Evolutionary conservation across 2,888 invertebrate species (phyloP).

Genomic region (Agonopterix alstromeriana): DNA sequence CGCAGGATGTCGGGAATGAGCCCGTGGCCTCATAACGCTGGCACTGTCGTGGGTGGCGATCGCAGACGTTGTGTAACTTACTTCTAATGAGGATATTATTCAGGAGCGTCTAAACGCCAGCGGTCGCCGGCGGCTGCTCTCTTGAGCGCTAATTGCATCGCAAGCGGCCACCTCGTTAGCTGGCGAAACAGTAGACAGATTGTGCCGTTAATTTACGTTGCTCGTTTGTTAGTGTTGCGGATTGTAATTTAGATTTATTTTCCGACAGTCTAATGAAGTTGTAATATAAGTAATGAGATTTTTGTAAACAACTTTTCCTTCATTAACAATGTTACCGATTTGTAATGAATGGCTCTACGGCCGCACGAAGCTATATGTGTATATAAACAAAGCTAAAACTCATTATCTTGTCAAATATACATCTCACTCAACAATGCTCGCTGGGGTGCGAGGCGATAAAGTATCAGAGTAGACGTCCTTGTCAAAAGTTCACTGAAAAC

Average conservation of each 20-base stretch:
- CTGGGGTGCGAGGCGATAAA: slow-evolving; percentile 8
- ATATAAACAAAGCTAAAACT: slow-evolving; percentile 1
- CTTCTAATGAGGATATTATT: slow-evolving; percentile 66
- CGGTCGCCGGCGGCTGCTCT: slow-evolving; percentile 11
- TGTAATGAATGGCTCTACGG: no score
- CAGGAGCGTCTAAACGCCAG: slow-evolving; percentile 37
- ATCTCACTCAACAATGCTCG: slow-evolving; percentile 6
- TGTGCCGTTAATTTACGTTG: slow-evolving; percentile 37
- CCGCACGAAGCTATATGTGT: no score
- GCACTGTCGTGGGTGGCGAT: slow-evolving; percentile 52
- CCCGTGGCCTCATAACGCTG: slow-evolving; percentile 71
- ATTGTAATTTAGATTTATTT: slow-evolving; percentile 1
- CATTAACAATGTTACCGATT: no score
- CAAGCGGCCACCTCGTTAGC: slow-evolving; percentile 44
- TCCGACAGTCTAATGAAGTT: no score
- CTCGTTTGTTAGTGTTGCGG: slow-evolving; percentile 16
- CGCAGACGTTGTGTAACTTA: slow-evolving; percentile 45
- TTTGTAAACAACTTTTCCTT: background rate
- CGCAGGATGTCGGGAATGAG: slow-evolving; percentile 74
- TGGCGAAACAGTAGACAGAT: slow-evolving; percentile 36
- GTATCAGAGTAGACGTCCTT: slow-evolving; percentile 9
- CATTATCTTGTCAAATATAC: slow-evolving; percentile 13
- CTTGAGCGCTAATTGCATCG: slow-evolving; percentile 44
- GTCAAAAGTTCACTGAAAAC: slow-evolving; percentile 8
- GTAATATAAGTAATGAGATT: no score